Base-by-base conservation (phyloP, 2,888 invertebrate species). In the Lymantria dispar region DNA sequence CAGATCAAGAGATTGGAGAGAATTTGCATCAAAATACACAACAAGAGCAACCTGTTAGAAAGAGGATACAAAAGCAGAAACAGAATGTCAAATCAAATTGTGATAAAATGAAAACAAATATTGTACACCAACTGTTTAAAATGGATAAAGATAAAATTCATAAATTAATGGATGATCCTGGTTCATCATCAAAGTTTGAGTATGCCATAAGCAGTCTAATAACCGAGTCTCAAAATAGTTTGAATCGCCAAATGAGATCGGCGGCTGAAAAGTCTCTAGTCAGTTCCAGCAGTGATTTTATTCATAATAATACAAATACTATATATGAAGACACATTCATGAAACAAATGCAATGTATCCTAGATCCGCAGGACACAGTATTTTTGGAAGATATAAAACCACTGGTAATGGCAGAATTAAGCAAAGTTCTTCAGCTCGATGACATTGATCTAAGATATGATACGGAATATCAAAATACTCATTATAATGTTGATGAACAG, bases 271-370 rank as follows among this genome's bases (percentile, higher is more conserved):
- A 91, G 59, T 90, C 92, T 9, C 69, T 92, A 0, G 78, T 77
- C 49, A 78, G 72, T 46, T 77, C 85, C 37, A 83, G 80, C 64
- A 87, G 80, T 69, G 88, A 74, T 71, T 93, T 70, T 93, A 87
- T 62, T 93, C 94, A 68, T 55, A 95, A 85, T 65, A 94, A 93
- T 45, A 96, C 92, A 56, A 88, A 90, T 52, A 71, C 95, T 52
- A 90, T 95, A 92, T 90, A 94, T 94, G 72, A 97, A 74, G 71
- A 96, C 93, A 92, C 96, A 92, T 85, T 96, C 93, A 83, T 97
- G 95, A 72, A 96, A 85, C 69, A 95, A 80, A 83, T 93, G 92
- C 93, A 92, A 54, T 92, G 92, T 43, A 87, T 93, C 64, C 68
- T 93, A 22, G 93, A 93, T 66, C 92, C 93, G 0, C 92, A 92